Percentiles rank a stretch among this genome's conserved stretches.
These are phyloP conservation scores for Cacatua alba DNA, from an alignment of 2,113 vertebrate genomes.

Conservation along the genomic window DNA sequence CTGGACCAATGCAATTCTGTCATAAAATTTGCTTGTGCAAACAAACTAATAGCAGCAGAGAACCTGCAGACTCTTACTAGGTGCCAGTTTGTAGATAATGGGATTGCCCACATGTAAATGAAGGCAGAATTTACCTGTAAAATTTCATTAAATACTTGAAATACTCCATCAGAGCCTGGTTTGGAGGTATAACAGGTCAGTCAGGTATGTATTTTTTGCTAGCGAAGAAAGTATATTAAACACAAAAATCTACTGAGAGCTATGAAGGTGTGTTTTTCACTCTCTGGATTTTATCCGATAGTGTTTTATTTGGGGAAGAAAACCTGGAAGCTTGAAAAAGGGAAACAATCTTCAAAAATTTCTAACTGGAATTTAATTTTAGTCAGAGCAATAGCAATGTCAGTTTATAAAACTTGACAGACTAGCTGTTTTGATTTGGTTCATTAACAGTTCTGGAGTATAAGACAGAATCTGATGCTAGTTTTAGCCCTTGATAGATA, in stretches of 20 bases:
- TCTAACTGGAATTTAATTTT: background rate
- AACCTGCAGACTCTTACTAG: background rate
- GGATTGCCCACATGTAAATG: background rate
- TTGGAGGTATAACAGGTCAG: background rate
- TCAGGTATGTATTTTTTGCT: background rate
- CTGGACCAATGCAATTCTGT: background rate
- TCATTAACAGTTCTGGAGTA: background rate
- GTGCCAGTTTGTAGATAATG: background rate
- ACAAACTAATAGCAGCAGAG: background rate
- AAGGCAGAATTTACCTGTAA: background rate
- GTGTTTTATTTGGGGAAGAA: background rate
- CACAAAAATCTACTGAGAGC: background rate
- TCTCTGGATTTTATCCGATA: background rate
- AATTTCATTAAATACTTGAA: background rate
- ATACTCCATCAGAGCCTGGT: background rate
- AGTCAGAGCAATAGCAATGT: background rate
- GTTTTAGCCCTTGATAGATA: background rate
- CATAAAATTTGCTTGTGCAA: background rate
- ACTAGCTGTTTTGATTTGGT: background rate
- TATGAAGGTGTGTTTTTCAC: background rate
- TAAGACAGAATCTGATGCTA: background rate
- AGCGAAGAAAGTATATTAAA: background rate
- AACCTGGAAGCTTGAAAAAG: background rate
- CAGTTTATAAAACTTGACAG: background rate
- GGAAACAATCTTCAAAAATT: background rate